Evolutionary conservation across 2,888 invertebrate genomes (phyloP), one percentile per base, ranked within the genome.

Genomic region (Sarcophaga variegata): DNA sequence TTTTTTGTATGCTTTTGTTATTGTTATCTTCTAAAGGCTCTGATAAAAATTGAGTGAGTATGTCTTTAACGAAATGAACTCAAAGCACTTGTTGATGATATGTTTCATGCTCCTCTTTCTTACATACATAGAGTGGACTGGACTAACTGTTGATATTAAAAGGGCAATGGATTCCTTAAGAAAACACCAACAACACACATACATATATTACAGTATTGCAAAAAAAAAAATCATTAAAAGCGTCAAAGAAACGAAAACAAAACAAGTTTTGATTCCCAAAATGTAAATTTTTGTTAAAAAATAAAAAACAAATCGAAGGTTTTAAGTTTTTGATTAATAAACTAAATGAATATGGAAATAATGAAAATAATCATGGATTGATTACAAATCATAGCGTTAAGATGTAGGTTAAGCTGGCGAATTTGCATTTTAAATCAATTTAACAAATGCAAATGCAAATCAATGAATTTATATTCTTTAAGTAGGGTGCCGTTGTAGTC

Each of bases 31-130:
- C 37, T 17, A 59, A 66, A 14, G 10, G 47, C 14, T 47, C 14
- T 2, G 5, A 54, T 11, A 20, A 3, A 3, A 66, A 60, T n/a
- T 49, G 67, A 60, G 47, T 70, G 76, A 77, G 64, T 45, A 5
- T 22, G 76, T 77, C 47, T 71, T 45, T 2, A 27, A 8, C n/a
- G 12, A 60, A 49, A 25, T 14, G n/a, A 67, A 74, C 72, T 81
- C 72, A 72, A 77, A 84, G 45, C 85, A 85, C 81, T 85, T 81
- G 81, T 85, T 81, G 77, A 54, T 81, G 62, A 49, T 81, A 12
- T 37, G 3, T 17, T 45, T 37, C 5, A 71, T 17, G n/a, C 11
- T 69, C 47, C 14, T 49, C 10, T 37, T 47, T 14, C 47, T 17
- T 71, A 54, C 3, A 14, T 70, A 62, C 14, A 60, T 14, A 49